phyloP scores from a whole-genome alignment of 2,113 vertebrate species.

The Plotosus lineatus region DNA sequence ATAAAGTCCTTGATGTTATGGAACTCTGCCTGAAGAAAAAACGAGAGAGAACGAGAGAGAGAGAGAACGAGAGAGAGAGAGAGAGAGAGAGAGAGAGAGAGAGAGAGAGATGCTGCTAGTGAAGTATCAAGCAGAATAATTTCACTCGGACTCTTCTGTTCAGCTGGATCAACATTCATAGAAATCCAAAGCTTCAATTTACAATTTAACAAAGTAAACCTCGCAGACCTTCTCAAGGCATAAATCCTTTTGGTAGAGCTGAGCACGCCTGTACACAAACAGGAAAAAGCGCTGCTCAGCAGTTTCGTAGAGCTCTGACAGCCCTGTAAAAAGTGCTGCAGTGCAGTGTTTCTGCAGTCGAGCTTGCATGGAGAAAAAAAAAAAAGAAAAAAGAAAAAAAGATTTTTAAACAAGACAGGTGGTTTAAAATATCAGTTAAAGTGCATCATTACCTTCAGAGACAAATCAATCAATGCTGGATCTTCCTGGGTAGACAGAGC shows the following conservation, averaged over 20 bases:
- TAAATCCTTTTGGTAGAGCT: too few relatives aligned
- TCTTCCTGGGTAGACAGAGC: constrained; percentile 23
- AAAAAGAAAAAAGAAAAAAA: constrained; percentile 12
- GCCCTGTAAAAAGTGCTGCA: constrained; percentile 39
- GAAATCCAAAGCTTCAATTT: neutral
- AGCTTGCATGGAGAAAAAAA: too few relatives aligned
- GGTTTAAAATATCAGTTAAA: constrained; percentile 18
- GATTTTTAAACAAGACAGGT: constrained; percentile 1
- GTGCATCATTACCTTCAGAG: constrained; percentile 59
- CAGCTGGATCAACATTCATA: neutral
- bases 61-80: neutral
- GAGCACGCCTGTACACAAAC: neutral
- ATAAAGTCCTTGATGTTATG: neutral
- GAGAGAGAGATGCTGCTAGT: neutral
- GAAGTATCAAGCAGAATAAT: neutral
- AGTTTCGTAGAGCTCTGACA: constrained; percentile 17
- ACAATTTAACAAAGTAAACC: neutral
- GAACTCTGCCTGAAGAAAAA: neutral
- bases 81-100: neutral
- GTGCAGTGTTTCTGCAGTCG: constrained; percentile 32
- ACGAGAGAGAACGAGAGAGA: neutral
- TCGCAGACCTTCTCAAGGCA: neutral
- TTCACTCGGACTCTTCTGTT: neutral
- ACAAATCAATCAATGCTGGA: constrained; percentile 27
- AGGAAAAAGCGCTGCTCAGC: constrained; percentile 24